phyloP scores from a whole-genome alignment of 2,113 vertebrate species.

The Gymnogyps californianus region DNA sequence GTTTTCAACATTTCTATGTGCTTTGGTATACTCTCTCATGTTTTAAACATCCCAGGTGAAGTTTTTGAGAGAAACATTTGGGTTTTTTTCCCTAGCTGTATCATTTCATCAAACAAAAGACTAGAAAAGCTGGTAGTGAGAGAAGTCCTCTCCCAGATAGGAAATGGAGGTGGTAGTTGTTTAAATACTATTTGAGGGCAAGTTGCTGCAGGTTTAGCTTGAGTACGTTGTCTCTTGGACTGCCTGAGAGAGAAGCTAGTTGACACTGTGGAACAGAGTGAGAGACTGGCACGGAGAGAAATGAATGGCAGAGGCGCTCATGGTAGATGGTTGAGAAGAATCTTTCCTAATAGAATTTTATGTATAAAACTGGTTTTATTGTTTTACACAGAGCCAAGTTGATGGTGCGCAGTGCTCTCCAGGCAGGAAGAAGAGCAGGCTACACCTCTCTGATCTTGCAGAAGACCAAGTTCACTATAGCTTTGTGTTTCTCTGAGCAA shows the following conservation, averaged over 20 bases:
- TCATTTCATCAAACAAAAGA: neutral
- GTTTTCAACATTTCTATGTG: neutral
- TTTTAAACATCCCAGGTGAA: neutral
- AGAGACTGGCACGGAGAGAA: neutral
- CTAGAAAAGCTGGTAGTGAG: neutral
- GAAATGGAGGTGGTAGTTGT: neutral
- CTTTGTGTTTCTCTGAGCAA: neutral
- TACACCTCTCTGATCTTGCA: neutral
- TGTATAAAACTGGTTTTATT: neutral
- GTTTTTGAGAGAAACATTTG: neutral
- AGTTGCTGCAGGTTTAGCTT: neutral
- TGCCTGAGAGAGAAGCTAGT: neutral
- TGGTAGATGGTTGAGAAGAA: neutral
- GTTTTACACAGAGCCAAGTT: neutral
- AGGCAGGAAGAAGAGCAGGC: neutral
- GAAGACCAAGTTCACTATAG: neutral
- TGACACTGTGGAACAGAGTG: neutral
- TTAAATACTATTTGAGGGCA: neutral
- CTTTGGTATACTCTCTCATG: neutral
- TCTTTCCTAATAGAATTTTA: neutral
- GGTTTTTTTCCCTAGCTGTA: neutral
- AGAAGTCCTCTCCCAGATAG: neutral
- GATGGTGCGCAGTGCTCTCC: neutral
- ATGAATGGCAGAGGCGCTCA: neutral
- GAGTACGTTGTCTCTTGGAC: neutral